phyloP scores from a whole-genome alignment of 2,888 invertebrate genomes.

The Hecatera dysodea region DNA sequence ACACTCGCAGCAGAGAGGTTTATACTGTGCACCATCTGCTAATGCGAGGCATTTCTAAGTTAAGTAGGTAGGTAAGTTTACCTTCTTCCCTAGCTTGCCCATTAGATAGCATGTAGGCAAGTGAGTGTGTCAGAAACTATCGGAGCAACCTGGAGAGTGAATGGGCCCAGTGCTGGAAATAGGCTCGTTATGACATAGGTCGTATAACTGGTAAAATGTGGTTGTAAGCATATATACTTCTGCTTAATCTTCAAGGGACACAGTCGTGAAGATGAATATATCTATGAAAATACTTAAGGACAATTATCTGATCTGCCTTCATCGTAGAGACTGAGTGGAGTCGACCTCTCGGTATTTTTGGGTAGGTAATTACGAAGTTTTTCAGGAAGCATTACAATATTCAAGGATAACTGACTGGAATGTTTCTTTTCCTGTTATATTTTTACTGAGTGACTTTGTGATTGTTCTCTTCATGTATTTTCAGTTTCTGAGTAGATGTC shows the following conservation, averaged over 20 bases:
- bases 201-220: too few relatives aligned
- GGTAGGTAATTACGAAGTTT: not conserved
- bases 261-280: not conserved
- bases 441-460: not conserved
- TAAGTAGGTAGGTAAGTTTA: not conserved
- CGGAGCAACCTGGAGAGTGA: too few relatives aligned
- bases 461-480: not conserved
- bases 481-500: not conserved
- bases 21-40: too few relatives aligned
- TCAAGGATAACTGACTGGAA: constrained; percentile 35
- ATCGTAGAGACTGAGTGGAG: constrained; percentile 27
- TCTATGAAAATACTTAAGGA: too few relatives aligned
- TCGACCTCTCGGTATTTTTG: constrained; percentile 45
- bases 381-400: constrained; percentile 54
- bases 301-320: constrained; percentile 38
- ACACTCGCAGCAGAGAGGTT: too few relatives aligned
- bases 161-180: not conserved
- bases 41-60: too few relatives aligned
- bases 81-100: not conserved
- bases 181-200: not conserved
- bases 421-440: not conserved
- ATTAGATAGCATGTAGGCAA: not conserved
- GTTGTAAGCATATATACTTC: too few relatives aligned
- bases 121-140: not conserved
- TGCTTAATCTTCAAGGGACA: not conserved